Conservation (phyloP, 2,797 vertebrate genomes). For the Parotocinclus haroldoi region DNA sequence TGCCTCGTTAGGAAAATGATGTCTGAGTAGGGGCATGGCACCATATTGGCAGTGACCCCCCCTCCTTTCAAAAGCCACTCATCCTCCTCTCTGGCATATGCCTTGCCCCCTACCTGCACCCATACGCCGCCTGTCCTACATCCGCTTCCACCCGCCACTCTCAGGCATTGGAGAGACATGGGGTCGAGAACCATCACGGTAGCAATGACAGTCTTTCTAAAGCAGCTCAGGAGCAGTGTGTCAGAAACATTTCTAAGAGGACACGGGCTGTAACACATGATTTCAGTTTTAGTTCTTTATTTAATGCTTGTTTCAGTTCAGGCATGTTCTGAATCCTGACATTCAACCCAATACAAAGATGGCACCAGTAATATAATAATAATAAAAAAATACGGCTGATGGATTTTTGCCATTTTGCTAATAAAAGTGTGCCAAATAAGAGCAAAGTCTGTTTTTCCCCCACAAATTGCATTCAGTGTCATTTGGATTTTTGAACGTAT, state of each 20-base stretch:
- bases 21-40: slow-evolving; percentile 38
- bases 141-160: slow-evolving; percentile 40
- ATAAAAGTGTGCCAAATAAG: too few species aligned
- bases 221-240: slow-evolving; percentile 53
- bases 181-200: slow-evolving; percentile 38
- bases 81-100: slow-evolving; percentile 44
- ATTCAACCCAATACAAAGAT: too few species aligned
- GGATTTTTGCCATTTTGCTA: too few species aligned
- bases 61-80: slow-evolving; percentile 38
- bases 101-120: slow-evolving; percentile 29
- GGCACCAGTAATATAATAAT: too few species aligned
- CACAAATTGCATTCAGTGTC: too few species aligned
- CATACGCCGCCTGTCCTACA: slow-evolving; percentile 36
- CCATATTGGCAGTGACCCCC: slow-evolving; percentile 38
- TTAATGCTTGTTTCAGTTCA: too few species aligned
- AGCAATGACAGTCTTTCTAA: slow-evolving; percentile 51
- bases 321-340: too few species aligned
- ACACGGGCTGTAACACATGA: slow-evolving; percentile 48
- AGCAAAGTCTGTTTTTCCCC: too few species aligned
- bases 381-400: too few species aligned
- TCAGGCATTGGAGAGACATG: slow-evolving; percentile 45
- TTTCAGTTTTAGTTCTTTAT: neutral
- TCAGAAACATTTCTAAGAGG: slow-evolving; percentile 51
- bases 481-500: slow-evolving; percentile 30
- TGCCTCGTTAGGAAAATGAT: slow-evolving; percentile 52